Evolutionary conservation across 1,140 invertebrate genomes (phyloP).

Genomic region (Drosophila fuyamai): DNA sequence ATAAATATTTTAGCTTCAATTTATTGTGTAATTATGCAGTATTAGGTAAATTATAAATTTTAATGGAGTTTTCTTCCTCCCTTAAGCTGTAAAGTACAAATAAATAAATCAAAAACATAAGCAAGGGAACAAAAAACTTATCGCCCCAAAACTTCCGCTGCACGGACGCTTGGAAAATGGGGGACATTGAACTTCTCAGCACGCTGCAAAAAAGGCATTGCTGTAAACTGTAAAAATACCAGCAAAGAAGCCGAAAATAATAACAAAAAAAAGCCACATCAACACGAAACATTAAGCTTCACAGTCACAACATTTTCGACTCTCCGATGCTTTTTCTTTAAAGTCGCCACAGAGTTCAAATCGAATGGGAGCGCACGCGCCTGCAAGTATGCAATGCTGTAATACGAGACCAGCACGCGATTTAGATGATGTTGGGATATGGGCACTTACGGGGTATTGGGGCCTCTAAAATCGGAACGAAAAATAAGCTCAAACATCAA

Average conservation of each 20-base stretch:
- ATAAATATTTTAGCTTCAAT: neutral
- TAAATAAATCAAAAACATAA: conserved; percentile 41
- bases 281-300: conserved; percentile 67
- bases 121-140: conserved; percentile 53
- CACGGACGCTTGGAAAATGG: conserved; percentile 53
- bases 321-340: conserved; percentile 41
- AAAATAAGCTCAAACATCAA: conserved; percentile 4
- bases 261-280: conserved; percentile 10
- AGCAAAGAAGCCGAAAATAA: conserved; percentile 18
- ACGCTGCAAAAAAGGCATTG: conserved; percentile 34
- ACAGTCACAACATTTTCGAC: conserved; percentile 64
- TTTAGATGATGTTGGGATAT: conserved; percentile 22
- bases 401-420: conserved; percentile 70
- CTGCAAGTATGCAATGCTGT: conserved; percentile 58
- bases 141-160: conserved; percentile 63
- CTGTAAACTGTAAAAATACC: conserved; percentile 34
- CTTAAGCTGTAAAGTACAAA: conserved; percentile 5
- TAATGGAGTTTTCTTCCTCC: neutral
- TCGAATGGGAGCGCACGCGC: conserved; percentile 45
- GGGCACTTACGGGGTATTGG: conserved; percentile 5
- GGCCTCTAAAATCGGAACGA: conserved; percentile 1
- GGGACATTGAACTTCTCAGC: conserved; percentile 72
- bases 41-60: neutral
- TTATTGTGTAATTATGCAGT: neutral
- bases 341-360: conserved; percentile 39